Conservation (phyloP, 2,797 vertebrate genomes). For the Sebastes paucispinis region DNA sequence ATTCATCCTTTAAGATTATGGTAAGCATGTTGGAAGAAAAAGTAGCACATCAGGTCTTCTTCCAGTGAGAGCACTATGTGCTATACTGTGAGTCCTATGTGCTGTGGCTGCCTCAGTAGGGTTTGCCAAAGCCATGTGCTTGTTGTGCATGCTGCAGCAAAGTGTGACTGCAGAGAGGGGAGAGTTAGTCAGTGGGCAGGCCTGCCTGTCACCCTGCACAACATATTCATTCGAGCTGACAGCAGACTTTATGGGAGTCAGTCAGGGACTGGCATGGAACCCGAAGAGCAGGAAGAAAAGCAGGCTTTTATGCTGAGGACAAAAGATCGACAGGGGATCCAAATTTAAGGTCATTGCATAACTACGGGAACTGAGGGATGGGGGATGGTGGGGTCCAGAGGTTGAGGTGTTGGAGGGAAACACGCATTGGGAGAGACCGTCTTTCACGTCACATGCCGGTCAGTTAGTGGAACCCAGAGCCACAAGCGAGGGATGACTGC, state of each 20-base stretch:
- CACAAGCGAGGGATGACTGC: background rate
- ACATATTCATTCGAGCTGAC: slow-evolving; percentile 77
- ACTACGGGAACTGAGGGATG: slow-evolving; percentile 48
- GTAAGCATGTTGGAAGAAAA: background rate
- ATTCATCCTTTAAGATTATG: background rate
- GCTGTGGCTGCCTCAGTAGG: background rate
- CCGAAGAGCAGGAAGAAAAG: slow-evolving; percentile 61
- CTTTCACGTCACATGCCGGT: background rate
- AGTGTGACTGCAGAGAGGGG: slow-evolving; percentile 35
- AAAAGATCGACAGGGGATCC: slow-evolving; percentile 78
- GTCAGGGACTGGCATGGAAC: slow-evolving; percentile 56
- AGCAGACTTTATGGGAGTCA: slow-evolving; percentile 72
- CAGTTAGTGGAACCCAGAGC: background rate
- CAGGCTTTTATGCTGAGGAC: slow-evolving; percentile 66
- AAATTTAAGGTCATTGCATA: slow-evolving; percentile 80
- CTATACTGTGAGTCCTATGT: background rate
- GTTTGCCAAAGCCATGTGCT: slow-evolving; percentile 30
- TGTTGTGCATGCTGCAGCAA: slow-evolving; percentile 22
- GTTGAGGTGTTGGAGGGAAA: slow-evolving; percentile 47
- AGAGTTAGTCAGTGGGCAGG: slow-evolving; percentile 41
- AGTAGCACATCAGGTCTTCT: background rate
- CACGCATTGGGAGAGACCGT: background rate
- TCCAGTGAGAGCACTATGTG: background rate
- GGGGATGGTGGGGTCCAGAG: slow-evolving; percentile 28
- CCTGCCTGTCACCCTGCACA: slow-evolving; percentile 51